These are phyloP conservation scores for Rhynchophorus ferrugineus DNA, from an alignment of 1,140 invertebrate species.

Conservation along the genomic window DNA sequence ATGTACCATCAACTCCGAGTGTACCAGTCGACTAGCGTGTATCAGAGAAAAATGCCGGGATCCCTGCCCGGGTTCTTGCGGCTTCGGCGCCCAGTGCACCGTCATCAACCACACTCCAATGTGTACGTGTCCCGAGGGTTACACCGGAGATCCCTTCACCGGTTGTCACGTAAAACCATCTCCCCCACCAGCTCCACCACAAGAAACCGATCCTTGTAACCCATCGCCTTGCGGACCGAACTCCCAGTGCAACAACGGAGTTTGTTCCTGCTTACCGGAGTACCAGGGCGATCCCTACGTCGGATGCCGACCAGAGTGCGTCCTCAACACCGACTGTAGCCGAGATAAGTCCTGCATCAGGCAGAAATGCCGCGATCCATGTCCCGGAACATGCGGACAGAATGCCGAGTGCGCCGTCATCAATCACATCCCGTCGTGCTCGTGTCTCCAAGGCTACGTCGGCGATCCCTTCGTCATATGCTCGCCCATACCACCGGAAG, in stretches of 20 bases:
- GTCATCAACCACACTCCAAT: constrained; percentile 71
- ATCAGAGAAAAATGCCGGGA: constrained; percentile 64
- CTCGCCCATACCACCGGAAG: constrained; percentile 27
- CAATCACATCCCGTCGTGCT: constrained; percentile 61
- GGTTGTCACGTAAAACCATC: too few species aligned
- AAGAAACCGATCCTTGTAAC: constrained; percentile 52
- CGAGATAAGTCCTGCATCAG: constrained; percentile 57
- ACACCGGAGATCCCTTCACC: constrained; percentile 60
- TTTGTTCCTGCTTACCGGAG: constrained; percentile 43
- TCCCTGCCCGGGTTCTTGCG: constrained; percentile 68
- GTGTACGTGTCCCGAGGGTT: constrained; percentile 57
- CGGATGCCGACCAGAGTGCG: constrained; percentile 62
- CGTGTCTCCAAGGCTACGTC: constrained; percentile 49
- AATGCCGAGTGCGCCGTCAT: constrained; percentile 56
- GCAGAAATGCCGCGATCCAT: constrained; percentile 66
- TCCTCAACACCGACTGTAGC: constrained; percentile 59
- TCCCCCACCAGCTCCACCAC: constrained; percentile 32
- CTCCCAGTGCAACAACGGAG: constrained; percentile 49
- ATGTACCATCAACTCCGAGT: constrained; percentile 66
- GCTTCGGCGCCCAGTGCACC: constrained; percentile 57
- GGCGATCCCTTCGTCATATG: constrained; percentile 57
- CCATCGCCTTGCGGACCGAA: constrained; percentile 66
- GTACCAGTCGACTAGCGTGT: constrained; percentile 60
- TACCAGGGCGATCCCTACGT: constrained; percentile 47
- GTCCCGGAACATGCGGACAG: constrained; percentile 60